Percentiles rank a stretch among this genome's conserved stretches.
phyloP scores from a whole-genome alignment of 2,797 vertebrate genomes.

The Perdix hodgsoniae region DNA sequence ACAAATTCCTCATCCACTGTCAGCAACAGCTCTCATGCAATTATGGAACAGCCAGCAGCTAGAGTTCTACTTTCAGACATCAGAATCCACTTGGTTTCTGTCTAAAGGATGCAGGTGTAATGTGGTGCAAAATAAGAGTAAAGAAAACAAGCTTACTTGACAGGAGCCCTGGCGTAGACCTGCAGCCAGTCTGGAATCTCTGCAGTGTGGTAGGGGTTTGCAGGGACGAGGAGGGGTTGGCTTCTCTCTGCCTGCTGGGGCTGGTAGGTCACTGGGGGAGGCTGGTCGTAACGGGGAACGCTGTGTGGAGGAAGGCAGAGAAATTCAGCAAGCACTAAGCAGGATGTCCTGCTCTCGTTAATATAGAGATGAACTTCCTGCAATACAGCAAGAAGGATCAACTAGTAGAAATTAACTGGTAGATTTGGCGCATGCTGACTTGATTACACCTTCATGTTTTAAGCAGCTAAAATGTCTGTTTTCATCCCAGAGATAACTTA shows the following conservation, averaged over 20 bases:
- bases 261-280: constrained; percentile 93
- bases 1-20: rapidly evolving
- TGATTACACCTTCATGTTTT: neutral
- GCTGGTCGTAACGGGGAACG: constrained; percentile 96
- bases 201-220: constrained; percentile 97
- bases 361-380: rapidly evolving
- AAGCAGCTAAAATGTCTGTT: rapidly evolving
- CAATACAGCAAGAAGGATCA: neutral
- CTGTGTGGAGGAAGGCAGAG: constrained; percentile 71
- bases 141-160: constrained; percentile 88
- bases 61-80: rapidly evolving
- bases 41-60: rapidly evolving
- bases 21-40: rapidly evolving
- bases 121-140: neutral
- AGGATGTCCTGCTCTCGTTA: rapidly evolving
- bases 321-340: neutral
- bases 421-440: neutral
- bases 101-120: neutral
- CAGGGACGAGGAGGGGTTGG: constrained; percentile 93
- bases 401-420: neutral
- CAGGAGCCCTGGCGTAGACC: constrained; percentile 96
- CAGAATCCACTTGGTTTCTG: rapidly evolving
- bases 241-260: constrained; percentile 89
- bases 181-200: constrained; percentile 99
- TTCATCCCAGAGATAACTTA: neutral